Percentiles rank a stretch among this genome's conserved stretches.
Evolutionary conservation across 2,888 invertebrate species (phyloP).

Genomic region (Melangyna quadrimaculata): DNA sequence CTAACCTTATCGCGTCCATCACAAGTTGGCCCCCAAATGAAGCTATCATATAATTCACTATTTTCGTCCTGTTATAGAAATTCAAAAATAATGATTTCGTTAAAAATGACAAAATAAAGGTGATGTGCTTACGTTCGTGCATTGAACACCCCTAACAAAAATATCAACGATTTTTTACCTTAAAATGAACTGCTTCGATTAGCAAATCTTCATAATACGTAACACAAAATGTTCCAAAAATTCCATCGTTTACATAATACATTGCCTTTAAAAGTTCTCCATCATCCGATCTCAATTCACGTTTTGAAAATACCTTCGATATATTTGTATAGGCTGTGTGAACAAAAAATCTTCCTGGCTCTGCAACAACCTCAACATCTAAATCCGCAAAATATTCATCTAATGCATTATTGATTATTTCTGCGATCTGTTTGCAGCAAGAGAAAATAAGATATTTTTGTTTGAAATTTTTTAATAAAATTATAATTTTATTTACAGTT

Average conservation of each 20-base stretch:
- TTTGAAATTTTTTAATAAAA: too few relatives aligned
- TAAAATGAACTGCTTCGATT: slow-evolving; percentile 85
- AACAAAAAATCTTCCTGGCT: slow-evolving; percentile 98
- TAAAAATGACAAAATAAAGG: too few relatives aligned
- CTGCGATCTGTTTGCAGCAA: slow-evolving; percentile 88
- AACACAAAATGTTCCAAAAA: slow-evolving; percentile 99
- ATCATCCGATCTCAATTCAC: slow-evolving; percentile 78
- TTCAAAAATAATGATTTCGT: too few relatives aligned
- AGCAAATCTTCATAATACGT: slow-evolving; percentile 95
- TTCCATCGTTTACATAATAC: slow-evolving; percentile 99
- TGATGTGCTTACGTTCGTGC: too few relatives aligned
- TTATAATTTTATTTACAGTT: slow-evolving; percentile 72
- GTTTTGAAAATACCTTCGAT: slow-evolving; percentile 92
- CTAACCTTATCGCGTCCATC: slow-evolving; percentile 93
- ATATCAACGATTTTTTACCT: too few relatives aligned
- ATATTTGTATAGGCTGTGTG: slow-evolving; percentile 97
- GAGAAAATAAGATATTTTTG: too few relatives aligned
- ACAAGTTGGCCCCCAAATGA: slow-evolving; percentile 97
- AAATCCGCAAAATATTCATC: slow-evolving; percentile 90
- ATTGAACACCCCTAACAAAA: too few relatives aligned
- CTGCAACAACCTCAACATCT: slow-evolving; percentile 92
- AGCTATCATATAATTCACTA: slow-evolving; percentile 77
- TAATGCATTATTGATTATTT: slow-evolving; percentile 89
- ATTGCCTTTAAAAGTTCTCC: slow-evolving; percentile 83
- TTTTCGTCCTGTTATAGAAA: slow-evolving; percentile 78